phyloP scores from a whole-genome alignment of 2,888 invertebrate genomes.

The Agrotis exclamationis region DNA sequence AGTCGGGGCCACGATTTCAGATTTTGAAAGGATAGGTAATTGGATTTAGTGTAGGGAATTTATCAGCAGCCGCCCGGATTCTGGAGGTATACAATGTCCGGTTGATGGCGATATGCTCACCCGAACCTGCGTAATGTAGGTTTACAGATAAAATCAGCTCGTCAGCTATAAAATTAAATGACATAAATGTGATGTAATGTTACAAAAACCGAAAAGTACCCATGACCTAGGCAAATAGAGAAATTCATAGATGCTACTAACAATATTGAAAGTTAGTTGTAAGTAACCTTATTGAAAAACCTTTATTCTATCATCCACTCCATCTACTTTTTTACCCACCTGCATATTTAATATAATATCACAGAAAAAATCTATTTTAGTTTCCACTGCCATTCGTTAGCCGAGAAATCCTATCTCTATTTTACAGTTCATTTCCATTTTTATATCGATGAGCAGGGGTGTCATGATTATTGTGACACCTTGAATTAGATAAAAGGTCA shows the following conservation, averaged over 20 bases:
- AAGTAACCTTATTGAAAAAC: neutral
- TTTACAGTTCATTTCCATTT: conserved; percentile 39
- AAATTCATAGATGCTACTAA: neutral
- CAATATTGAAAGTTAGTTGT: neutral
- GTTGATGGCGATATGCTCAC: too few species aligned
- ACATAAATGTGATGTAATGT: too few species aligned
- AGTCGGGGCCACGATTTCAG: too few species aligned
- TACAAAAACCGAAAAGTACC: too few species aligned
- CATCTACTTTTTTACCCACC: neutral
- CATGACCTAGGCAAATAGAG: too few species aligned
- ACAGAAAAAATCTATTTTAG: conserved; percentile 12
- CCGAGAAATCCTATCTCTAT: neutral
- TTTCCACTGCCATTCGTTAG: neutral
- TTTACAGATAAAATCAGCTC: too few species aligned
- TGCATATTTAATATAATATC: neutral
- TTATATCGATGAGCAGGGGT: conserved; percentile 34
- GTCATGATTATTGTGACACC: conserved; percentile 26
- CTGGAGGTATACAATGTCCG: too few species aligned
- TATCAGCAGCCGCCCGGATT: too few species aligned
- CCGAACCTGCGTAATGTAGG: too few species aligned
- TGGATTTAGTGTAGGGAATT: too few species aligned
- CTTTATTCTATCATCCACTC: neutral
- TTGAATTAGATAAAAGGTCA: conserved; percentile 53
- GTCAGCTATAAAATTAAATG: too few species aligned
- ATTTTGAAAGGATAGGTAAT: too few species aligned